Base-by-base conservation (phyloP, 2,113 vertebrate species). In the Stigmatopora nigra region DNA sequence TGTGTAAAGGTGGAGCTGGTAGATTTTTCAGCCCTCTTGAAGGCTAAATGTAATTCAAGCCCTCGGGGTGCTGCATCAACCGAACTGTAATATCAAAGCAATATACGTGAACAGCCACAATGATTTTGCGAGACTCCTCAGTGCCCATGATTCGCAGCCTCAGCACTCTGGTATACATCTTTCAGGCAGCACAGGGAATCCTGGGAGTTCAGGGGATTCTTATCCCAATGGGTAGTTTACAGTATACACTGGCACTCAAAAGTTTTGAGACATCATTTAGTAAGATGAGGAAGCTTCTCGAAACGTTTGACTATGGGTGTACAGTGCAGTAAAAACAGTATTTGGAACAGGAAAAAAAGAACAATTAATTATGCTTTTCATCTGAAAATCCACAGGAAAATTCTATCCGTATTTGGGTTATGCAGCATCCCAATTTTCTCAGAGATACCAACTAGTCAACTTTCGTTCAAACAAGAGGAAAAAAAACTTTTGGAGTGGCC, bases 31-130 rank as follows among this genome's bases (percentile, higher is more conserved):
- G 44, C 56, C 19, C 53, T 79, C 61, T 69, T 73, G 48, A 73
- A 81, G 65, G 73, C 75, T 73, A 69, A 76, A 76, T 73, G 45
- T 67, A 71, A 72, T 72, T 60, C 56, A 61, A 72, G 59, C 75
- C 81, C 81, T 66, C 51, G 17, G 78, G 78, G 67, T 45, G 44
- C 70, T 73, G 68, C 75, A 78, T 82, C 77, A 80, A 81, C 77
- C 65, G 51, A 72, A 71, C 52, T 67, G 72, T 64, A 72, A 72
- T 72, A 78, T 80, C 73, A 80, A 82, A 84, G 79, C 79, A 58
- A 48, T 63, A 61, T 64, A 73, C 70, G 70, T 70, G 78, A 80
- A 73, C 68, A 76, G 75, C 70, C 63, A 72, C 70, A 68, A 46
- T 72, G 71, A 75, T 75, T 68, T 73, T 64, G 69, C 63, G 70